These are phyloP conservation scores for Deilephila porcellus DNA, from an alignment of 2,888 invertebrate genomes.

Conservation along the genomic window DNA sequence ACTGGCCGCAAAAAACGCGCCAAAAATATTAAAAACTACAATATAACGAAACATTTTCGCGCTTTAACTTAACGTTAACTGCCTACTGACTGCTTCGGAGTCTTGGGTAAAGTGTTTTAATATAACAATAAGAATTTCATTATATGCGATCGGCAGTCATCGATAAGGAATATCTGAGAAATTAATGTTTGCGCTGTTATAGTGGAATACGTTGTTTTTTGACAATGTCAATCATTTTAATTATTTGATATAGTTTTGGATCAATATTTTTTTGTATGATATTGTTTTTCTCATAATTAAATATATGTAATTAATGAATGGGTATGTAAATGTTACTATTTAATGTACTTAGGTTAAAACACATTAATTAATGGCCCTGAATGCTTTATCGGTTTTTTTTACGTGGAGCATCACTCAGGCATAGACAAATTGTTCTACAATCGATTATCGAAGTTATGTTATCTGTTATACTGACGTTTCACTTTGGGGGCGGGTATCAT, in stretches of 20 bases:
- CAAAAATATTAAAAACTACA: constrained; percentile 42
- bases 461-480: constrained; percentile 67
- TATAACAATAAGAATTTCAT: constrained; percentile 17
- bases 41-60: constrained; percentile 49
- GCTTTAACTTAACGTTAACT: neutral
- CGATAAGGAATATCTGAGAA: constrained; percentile 27
- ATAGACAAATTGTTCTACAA: neutral
- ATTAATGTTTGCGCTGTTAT: constrained; percentile 1
- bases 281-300: neutral
- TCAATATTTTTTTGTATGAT: neutral
- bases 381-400: constrained; percentile 1
- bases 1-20: constrained; percentile 43
- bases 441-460: neutral
- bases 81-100: constrained; percentile 1
- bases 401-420: neutral
- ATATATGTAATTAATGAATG: neutral
- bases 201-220: neutral
- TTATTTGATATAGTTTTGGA: neutral
- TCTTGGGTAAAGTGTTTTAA: constrained; percentile 17
- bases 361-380: neutral
- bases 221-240: constrained; percentile 8
- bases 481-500: constrained; percentile 77
- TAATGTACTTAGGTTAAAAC: neutral
- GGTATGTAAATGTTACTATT: neutral
- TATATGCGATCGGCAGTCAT: neutral